Evolutionary conservation across 2,888 invertebrate species (phyloP), one percentile per base, ranked within the genome.

Genomic region (Caradrina clavipalpis): DNA sequence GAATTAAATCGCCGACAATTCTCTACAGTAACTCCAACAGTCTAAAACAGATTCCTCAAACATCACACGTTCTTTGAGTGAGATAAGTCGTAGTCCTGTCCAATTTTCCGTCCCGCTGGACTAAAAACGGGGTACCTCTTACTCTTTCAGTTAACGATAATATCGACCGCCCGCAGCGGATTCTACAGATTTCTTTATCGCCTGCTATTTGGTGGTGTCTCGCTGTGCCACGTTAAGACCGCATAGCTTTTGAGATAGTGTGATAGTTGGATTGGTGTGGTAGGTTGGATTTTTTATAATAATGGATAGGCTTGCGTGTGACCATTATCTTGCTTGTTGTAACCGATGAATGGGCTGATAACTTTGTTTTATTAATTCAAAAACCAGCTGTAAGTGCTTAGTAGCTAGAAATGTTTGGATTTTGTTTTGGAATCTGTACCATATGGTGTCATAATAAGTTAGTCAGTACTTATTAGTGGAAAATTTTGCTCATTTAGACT

Each of bases 21-120:
- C 6, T 22, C 15, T 11, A 19, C 22, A 54, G 58, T 50, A 54
- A 35, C 42, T 51, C 45, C 45, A 71, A 55, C 21, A 77, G 50
- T 51, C 11, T 66, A 45, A 42, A 22, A 69, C 49, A 56, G 51
- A 47, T 58, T 57, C 35, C 55, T 56, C 47, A 63, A 73, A 78
- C 56, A 68, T 58, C 70, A 76, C 67, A 79, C 64, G 47, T 74
- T 72, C 76, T 75, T 66, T 73, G 80, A 80, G 57, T 57, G 54
- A 76, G 80, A 86, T 83, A 81, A 80, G 57, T 79, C 69, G 51
- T 19, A 83, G 86, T 86, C 84, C 76, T 73, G 77, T 84, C 69
- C 83, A 87, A 88, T 89, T 88, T 89, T 87, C 85, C 73, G 61
- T 85, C 55, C 47, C 83, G 73, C 62, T 84, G 84, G 69, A 60